These are phyloP conservation scores for Aradophagus sp. DNA, from an alignment of 1,140 invertebrate genomes.

Conservation along the genomic window DNA sequence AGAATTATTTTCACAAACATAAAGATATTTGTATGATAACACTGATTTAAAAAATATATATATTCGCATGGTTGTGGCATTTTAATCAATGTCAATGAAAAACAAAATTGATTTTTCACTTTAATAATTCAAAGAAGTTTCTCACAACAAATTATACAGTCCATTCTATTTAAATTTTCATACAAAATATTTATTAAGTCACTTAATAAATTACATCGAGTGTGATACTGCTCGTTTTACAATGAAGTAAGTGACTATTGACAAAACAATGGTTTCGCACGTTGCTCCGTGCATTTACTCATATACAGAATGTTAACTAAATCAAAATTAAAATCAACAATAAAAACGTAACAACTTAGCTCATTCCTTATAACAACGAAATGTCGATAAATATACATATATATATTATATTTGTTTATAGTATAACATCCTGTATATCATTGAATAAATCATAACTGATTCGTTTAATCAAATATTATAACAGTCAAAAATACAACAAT, in stretches of 20 bases:
- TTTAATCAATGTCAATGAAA: too few species aligned
- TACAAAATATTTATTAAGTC: slow-evolving; percentile 56
- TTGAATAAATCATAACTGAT: slow-evolving; percentile 15
- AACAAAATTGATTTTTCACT: background rate
- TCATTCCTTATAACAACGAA: too few species aligned
- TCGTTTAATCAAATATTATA: slow-evolving; percentile 8
- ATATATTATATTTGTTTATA: slow-evolving; percentile 7
- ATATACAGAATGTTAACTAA: slow-evolving; percentile 39
- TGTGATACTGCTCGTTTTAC: slow-evolving; percentile 24
- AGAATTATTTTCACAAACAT: too few species aligned
- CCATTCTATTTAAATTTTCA: slow-evolving; percentile 32
- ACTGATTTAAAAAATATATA: too few species aligned
- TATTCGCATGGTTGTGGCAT: too few species aligned
- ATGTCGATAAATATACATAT: too few species aligned
- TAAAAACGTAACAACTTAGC: too few species aligned
- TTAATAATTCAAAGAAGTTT: background rate
- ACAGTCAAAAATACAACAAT: slow-evolving; percentile 28
- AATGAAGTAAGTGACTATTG: slow-evolving; percentile 27
- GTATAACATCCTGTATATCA: slow-evolving; percentile 27
- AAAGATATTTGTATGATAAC: too few species aligned
- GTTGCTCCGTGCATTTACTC: slow-evolving; percentile 3
- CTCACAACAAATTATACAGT: background rate
- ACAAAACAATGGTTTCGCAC: slow-evolving; percentile 24
- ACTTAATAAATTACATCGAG: slow-evolving; percentile 42
- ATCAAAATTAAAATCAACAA: slow-evolving; percentile 2